phyloP scores from a whole-genome alignment of 2,797 vertebrate species.

The Micrastur ruficollis region DNA sequence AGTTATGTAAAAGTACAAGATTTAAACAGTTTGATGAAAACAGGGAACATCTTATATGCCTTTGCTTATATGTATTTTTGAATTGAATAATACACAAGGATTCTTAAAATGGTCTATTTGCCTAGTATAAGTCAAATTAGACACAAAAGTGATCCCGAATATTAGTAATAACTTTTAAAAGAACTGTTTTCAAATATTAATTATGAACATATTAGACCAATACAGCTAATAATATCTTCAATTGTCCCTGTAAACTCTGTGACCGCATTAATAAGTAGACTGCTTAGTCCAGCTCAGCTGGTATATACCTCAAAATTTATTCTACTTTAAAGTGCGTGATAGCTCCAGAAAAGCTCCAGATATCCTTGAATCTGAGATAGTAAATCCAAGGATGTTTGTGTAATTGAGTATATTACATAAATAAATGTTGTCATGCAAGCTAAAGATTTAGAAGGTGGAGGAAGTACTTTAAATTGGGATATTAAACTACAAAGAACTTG shows the following conservation, averaged over 20 bases:
- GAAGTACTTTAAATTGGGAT: neutral
- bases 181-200: neutral
- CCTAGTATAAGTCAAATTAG: neutral
- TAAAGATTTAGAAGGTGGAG: conserved; percentile 3
- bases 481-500: neutral
- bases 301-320: neutral
- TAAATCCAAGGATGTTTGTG: neutral
- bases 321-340: neutral
- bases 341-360: neutral
- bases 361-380: neutral
- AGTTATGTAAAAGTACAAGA: neutral
- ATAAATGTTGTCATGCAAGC: neutral
- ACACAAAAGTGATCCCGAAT: neutral
- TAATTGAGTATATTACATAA: conserved; percentile 20
- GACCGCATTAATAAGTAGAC: neutral
- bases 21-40: neutral
- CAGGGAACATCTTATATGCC: neutral
- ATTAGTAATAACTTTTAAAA: neutral
- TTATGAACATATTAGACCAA: neutral
- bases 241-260: neutral
- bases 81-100: neutral
- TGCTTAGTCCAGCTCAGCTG: neutral
- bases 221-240: neutral
- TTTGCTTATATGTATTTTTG: neutral
- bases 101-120: neutral